Evolutionary conservation across 2,113 vertebrate species (phyloP).

Genomic region (Dipodomys spectabilis): DNA sequence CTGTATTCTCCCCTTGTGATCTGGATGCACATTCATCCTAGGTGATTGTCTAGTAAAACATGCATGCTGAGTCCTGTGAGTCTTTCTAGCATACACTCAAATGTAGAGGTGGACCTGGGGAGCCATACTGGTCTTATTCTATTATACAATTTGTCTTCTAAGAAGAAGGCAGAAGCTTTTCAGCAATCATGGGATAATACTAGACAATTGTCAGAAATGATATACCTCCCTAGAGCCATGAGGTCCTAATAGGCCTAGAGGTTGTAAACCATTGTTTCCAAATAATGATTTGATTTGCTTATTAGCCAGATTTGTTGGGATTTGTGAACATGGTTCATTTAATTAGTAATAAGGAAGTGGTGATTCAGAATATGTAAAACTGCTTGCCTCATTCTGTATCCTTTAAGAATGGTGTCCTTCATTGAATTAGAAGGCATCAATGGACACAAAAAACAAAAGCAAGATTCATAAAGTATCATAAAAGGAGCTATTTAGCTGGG

Average conservation of each 20-base stretch:
- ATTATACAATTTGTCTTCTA: not conserved
- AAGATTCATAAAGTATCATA: not conserved
- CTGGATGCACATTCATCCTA: not conserved
- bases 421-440: not conserved
- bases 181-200: not conserved
- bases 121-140: not conserved
- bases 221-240: not conserved
- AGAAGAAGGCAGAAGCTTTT: not conserved
- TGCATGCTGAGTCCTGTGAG: not conserved
- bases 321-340: slow-evolving; percentile 22
- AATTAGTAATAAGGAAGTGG: not conserved
- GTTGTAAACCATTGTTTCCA: not conserved
- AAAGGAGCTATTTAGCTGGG: not conserved
- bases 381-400: not conserved
- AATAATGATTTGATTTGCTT: slow-evolving; percentile 8
- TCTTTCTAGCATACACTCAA: not conserved
- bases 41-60: not conserved
- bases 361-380: not conserved
- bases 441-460: not conserved
- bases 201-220: not conserved
- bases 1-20: not conserved
- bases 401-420: not conserved
- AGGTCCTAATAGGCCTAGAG: not conserved
- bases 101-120: not conserved
- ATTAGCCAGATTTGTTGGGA: not conserved